phyloP scores from a whole-genome alignment of 1,140 invertebrate genomes.

The Octopus sinensis region DNA sequence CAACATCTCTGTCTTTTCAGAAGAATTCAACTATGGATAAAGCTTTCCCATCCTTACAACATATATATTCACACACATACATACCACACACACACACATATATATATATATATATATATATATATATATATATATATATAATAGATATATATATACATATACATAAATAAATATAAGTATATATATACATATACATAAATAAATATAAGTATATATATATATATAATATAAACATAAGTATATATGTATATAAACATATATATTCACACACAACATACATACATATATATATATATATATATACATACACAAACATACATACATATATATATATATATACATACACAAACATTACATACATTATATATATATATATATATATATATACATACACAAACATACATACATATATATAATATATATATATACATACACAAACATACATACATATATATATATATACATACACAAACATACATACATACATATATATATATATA shows the following conservation, averaged over 20 bases:
- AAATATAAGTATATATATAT: background rate
- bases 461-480: background rate
- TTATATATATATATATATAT: constrained; percentile 5
- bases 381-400: too few relatives aligned
- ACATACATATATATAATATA: too few relatives aligned
- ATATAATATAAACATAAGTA: background rate
- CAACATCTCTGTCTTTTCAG: too few relatives aligned
- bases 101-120: background rate
- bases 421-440: background rate
- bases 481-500: background rate
- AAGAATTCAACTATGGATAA: too few relatives aligned
- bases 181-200: background rate
- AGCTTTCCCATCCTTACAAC: background rate
- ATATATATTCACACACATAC: background rate
- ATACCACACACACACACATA: background rate
- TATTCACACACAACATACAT: background rate
- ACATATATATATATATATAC: background rate
- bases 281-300: background rate
- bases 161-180: background rate
- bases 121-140: background rate
- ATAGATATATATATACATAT: background rate
- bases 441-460: background rate
- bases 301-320: background rate
- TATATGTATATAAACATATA: background rate
- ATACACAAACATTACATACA: too few relatives aligned